phyloP scores from a whole-genome alignment of 2,113 vertebrate species.

The Otocyon megalotis region DNA sequence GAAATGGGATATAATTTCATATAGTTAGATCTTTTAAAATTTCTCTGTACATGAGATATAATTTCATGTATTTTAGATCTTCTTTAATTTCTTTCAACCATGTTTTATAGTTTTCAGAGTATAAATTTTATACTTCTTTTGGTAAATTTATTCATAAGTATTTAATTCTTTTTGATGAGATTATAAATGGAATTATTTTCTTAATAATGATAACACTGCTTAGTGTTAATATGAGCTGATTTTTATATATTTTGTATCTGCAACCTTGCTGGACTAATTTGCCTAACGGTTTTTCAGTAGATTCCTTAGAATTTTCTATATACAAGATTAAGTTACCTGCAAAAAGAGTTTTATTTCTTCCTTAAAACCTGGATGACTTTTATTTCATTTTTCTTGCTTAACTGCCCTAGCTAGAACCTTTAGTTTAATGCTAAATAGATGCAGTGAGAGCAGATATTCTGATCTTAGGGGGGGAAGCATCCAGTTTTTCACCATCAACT shows the following conservation, averaged over 20 bases:
- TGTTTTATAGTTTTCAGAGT: background rate
- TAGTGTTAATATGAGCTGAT: background rate
- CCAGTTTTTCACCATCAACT: background rate
- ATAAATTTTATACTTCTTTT: background rate
- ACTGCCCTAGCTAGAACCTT: background rate
- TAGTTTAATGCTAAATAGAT: background rate
- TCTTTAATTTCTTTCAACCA: slow-evolving; percentile 17
- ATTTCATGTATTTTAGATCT: background rate
- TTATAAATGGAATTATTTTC: background rate
- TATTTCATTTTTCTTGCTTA: slow-evolving; percentile 7
- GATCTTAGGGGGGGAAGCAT: background rate
- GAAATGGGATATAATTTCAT: background rate
- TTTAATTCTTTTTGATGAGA: background rate
- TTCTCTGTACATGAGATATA: background rate
- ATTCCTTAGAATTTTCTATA: background rate
- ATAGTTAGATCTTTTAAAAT: background rate
- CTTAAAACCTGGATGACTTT: background rate
- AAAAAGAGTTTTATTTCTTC: background rate
- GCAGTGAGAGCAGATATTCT: background rate
- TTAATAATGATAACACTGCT: background rate
- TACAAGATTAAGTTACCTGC: background rate
- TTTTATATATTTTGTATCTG: background rate
- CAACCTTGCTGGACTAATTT: background rate
- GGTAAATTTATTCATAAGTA: background rate
- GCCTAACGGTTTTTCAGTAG: background rate